Evolutionary conservation across 2,888 invertebrate genomes (phyloP).

Genomic region (Drosophila histrio): DNA sequence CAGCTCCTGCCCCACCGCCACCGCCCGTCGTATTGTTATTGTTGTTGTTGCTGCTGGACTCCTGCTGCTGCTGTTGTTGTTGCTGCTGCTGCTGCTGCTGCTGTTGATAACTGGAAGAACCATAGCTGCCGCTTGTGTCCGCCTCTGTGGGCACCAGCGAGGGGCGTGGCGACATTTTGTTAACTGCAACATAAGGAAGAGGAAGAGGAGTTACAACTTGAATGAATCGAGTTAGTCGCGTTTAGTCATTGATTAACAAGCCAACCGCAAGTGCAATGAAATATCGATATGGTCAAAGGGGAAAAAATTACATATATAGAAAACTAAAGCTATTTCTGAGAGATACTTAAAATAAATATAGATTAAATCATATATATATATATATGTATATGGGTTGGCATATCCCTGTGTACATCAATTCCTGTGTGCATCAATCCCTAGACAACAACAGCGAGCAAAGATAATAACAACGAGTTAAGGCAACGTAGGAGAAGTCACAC

Average conservation of each 20-base stretch:
- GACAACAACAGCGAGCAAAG: too few relatives aligned
- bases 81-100: conserved; percentile 68
- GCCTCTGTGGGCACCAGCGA: conserved; percentile 86
- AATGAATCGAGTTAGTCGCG: background rate
- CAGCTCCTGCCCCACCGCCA: conserved; percentile 45
- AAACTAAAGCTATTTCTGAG: too few relatives aligned
- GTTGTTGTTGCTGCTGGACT: conserved; percentile 70
- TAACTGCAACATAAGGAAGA: conserved; percentile 85
- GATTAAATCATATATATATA: too few relatives aligned
- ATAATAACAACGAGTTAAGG: too few relatives aligned
- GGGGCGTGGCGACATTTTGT: conserved; percentile 89
- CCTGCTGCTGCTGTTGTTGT: conserved; percentile 75
- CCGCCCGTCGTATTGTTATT: conserved; percentile 65
- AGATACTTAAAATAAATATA: too few relatives aligned
- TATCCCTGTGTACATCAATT: too few relatives aligned
- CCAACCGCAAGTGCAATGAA: conserved; percentile 38
- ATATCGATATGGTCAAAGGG: too few relatives aligned
- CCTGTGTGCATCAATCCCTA: too few relatives aligned
- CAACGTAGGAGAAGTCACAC: too few relatives aligned
- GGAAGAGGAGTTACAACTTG: background rate
- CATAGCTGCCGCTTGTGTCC: conserved; percentile 75
- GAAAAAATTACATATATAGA: too few relatives aligned
- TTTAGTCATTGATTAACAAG: conserved; percentile 1
- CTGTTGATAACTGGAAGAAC: conserved; percentile 80
- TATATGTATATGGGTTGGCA: too few relatives aligned